phyloP scores from a whole-genome alignment of 2,888 invertebrate species.

The Zygaena filipendulae region DNA sequence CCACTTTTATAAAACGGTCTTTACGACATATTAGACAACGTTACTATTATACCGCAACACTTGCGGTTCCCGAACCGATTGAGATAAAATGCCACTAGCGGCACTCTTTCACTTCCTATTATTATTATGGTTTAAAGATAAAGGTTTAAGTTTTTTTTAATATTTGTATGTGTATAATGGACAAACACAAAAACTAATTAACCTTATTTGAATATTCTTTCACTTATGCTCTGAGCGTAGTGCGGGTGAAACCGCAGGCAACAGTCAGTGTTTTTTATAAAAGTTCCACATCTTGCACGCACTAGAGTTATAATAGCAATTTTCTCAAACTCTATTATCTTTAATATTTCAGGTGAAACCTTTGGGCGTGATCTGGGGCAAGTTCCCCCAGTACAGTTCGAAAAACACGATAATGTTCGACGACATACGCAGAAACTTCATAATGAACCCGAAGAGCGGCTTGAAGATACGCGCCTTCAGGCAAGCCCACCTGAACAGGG shows the following conservation, averaged over 20 bases:
- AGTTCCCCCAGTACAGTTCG: slow-evolving; percentile 86
- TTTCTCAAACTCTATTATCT: neutral
- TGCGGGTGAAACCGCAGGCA: too few relatives aligned
- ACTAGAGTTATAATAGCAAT: neutral
- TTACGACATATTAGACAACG: too few relatives aligned
- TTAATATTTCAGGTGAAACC: slow-evolving; percentile 81
- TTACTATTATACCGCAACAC: too few relatives aligned
- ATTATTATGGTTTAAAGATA: too few relatives aligned
- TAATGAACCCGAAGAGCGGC: slow-evolving; percentile 97
- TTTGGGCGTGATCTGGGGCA: slow-evolving; percentile 96
- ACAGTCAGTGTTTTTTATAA: neutral
- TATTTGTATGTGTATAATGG: too few relatives aligned
- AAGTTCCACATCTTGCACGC: neutral
- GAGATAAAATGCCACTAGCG: too few relatives aligned
- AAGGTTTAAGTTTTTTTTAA: too few relatives aligned
- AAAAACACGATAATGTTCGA: slow-evolving; percentile 99
- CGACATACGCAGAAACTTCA: slow-evolving; percentile 93
- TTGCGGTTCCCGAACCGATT: too few relatives aligned
- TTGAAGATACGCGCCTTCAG: slow-evolving; percentile 90
- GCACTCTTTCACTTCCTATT: too few relatives aligned
- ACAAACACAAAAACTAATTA: too few relatives aligned
- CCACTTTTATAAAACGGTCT: too few relatives aligned
- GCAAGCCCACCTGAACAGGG: slow-evolving; percentile 89
- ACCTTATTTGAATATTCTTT: neutral
- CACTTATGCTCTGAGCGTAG: neutral